These are phyloP conservation scores for Latrodectus elegans DNA, from an alignment of 2,888 invertebrate genomes.

Conservation along the genomic window DNA sequence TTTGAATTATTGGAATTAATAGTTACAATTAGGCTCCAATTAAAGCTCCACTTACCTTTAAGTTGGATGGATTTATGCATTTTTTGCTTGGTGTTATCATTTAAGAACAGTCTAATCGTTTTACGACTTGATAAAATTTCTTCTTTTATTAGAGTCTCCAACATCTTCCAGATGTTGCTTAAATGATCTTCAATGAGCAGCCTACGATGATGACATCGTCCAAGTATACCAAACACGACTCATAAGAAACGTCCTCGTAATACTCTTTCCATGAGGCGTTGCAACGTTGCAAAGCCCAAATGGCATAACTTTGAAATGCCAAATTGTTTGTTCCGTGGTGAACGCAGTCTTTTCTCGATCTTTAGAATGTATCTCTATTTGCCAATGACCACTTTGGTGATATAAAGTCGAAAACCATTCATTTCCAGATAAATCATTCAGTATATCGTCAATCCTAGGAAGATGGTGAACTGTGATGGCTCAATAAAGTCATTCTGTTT, in stretches of 20 bases:
- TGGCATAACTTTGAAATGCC: conserved; percentile 9
- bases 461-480: not conserved
- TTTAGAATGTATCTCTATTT: not conserved
- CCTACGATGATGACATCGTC: not conserved
- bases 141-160: too few relatives aligned
- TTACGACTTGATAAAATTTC: too few relatives aligned
- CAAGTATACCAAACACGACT: not conserved
- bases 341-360: conserved; percentile 2
- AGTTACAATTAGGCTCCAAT: too few relatives aligned
- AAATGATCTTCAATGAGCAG: too few relatives aligned
- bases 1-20: too few relatives aligned
- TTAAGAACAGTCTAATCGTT: too few relatives aligned
- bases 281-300: not conserved
- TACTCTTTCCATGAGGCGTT: not conserved
- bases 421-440: not conserved
- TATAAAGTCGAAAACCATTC: not conserved
- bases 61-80: too few relatives aligned
- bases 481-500: not conserved
- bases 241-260: not conserved
- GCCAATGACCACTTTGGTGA: not conserved
- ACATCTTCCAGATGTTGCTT: too few relatives aligned
- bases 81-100: too few relatives aligned
- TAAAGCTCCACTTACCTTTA: too few relatives aligned
- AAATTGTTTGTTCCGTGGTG: not conserved
- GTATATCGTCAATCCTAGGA: not conserved